A percentile compares a stretch with the other conserved stretches of the same genome.
Evolutionary conservation across 1,140 invertebrate species (phyloP).

Genomic region (Paraescarpia echinospica): DNA sequence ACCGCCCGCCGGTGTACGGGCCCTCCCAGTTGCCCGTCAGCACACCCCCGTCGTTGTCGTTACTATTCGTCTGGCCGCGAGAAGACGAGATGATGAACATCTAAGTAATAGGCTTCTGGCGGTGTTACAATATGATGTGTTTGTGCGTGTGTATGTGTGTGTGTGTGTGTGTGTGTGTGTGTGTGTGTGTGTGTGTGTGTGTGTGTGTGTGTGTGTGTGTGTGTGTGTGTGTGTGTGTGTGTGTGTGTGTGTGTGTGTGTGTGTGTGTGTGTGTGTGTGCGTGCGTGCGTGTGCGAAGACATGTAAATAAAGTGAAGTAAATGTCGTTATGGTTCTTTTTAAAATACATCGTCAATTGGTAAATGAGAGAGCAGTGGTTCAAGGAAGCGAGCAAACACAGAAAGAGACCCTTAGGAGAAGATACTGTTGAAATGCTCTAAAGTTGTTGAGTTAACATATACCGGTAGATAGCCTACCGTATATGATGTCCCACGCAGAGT

Average conservation of each 20-base stretch:
- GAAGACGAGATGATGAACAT: neutral
- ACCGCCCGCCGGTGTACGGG: slow-evolving; percentile 25
- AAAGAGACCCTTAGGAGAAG: no score
- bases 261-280: slow-evolving; percentile 20
- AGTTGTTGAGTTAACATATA: no score
- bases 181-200: slow-evolving; percentile 24
- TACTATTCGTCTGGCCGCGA: slow-evolving; percentile 51
- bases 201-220: slow-evolving; percentile 24
- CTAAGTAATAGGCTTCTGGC: neutral
- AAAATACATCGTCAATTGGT: no score
- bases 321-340: no score
- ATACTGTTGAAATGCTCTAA: no score
- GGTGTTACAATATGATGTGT: neutral
- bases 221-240: slow-evolving; percentile 21
- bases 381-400: no score
- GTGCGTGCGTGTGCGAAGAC: neutral
- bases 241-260: slow-evolving; percentile 15
- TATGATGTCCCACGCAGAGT: no score
- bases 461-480: no score
- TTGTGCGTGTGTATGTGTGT: slow-evolving; percentile 24
- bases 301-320: no score
- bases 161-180: slow-evolving; percentile 19
- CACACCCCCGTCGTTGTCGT: slow-evolving; percentile 73
- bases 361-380: no score
- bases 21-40: slow-evolving; percentile 61